Base-by-base conservation (phyloP, 2,888 invertebrate species). In the Platycheirus rosarum region DNA sequence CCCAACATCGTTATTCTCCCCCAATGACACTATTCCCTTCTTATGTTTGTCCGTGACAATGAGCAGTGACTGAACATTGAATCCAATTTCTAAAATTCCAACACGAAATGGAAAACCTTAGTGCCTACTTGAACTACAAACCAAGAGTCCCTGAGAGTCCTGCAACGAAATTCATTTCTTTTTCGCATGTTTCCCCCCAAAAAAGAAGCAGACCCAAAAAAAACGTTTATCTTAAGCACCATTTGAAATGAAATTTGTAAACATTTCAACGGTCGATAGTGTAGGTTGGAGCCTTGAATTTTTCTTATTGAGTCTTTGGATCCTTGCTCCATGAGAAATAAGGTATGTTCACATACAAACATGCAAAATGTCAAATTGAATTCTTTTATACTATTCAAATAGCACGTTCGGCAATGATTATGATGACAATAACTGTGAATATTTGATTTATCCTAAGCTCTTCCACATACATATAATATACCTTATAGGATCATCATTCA, bases 381-480 rank as follows among this genome's bases (percentile, higher is more conserved):
- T 75, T 75, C 69, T n/a, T 62, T 65, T 42, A 11, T 57, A 23
- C 11, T 40, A 32, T 75, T 74, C 69, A 69, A 69, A 65, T 48
- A 60, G 65, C 69, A 80, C 75, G 75, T 75, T 75, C 70, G 57
- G 42, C 69, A 70, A 75, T 80, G 79, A 75, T 70, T 75, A 66
- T 65, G 60, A 70, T 37, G 79, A 80, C 79, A 80, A 75, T 80
- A 75, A 65, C 57, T 70, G 79, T 75, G 79, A 75, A 70, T 80
- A 70, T 70, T 65, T 65, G 75, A 75, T 68, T 75, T 51, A 75
- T 62, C 35, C 48, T 40, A 62, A 65, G 42, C 46, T 37, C n/a
- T 18, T 20, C 3, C 32, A 53, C 18, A 3, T 32, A 29, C 32
- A 53, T 32, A 3, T 32, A 29, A 14, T 3, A 4, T 48, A 68